Evolutionary conservation across 1,140 invertebrate species (phyloP), one percentile per base, ranked within the genome.

Genomic region (Drosophila nebulosa): DNA sequence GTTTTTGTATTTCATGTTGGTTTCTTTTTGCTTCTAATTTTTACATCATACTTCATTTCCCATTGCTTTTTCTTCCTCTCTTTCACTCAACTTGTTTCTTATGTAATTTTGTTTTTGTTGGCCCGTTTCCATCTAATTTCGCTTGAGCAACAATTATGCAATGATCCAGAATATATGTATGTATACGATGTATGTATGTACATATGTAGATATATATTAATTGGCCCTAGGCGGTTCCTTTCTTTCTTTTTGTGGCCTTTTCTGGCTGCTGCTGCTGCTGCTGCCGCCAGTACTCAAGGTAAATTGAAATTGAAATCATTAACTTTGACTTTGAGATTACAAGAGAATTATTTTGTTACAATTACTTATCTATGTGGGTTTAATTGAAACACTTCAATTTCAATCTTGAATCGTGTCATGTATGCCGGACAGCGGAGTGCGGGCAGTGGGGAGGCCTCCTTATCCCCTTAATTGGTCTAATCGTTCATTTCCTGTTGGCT

Each of bases 311-410:
- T 63, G 55, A 67, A 72, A 64, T 60, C 64, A 69, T 73, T 85
- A 81, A 71, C 51, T 68, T 76, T 81, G 74, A 86, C 83, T 86
- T 86, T 85, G 81, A 68, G 64, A 70, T 85, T 81, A 80, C 74
- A 85, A 39, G 36, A 70, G 76, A 46, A 27, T 58, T 60, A 66
- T 65, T 60, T 21, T 57, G 27, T 36, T 59, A 24, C 30, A 46
- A 50, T 68, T 71, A 57, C 59, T 66, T 69, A 80, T 69, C 50
- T 58, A 64, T 74, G 75, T 64, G 60, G 77, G 61, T 83, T 63
- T 39, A 53, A 59, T 32, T 70, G 35, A 74, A 74, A 52, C 51
- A 64, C 60, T 58, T 74, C 63, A 71, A 74, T 74, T 74, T 60
- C 67, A 71, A 39, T 55, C 64, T 42, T 69, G 76, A 85, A 84